Conservation (phyloP, 1,140 invertebrate genomes). For the Cydia strobilella region DNA sequence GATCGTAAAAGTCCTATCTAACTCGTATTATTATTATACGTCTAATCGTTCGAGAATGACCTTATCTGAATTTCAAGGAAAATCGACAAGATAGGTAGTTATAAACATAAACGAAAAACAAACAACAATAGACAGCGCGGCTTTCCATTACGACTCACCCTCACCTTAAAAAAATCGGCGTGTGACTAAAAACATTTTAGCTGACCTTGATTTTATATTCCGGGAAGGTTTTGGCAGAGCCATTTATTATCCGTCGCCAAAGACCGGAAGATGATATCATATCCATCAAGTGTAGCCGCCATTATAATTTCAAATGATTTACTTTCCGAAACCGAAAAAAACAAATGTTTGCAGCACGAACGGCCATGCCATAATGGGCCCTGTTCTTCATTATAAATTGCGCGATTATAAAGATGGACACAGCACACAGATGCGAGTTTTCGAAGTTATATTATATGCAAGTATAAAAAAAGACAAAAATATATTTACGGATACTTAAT, state of each 20-base stretch:
- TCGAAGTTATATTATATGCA: neutral
- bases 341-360: constrained; percentile 39
- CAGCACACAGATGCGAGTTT: neutral
- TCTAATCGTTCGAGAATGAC: neutral
- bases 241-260: constrained; percentile 55
- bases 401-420: constrained; percentile 45
- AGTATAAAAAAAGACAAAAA: too few species aligned
- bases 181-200: constrained; percentile 19
- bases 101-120: neutral
- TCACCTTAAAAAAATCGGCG: constrained; percentile 19
- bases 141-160: constrained; percentile 28
- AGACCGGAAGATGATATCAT: constrained; percentile 39
- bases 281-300: constrained; percentile 59
- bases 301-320: constrained; percentile 59
- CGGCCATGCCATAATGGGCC: constrained; percentile 40
- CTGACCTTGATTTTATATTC: constrained; percentile 31
- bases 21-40: too few species aligned
- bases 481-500: too few species aligned
- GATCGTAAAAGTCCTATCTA: too few species aligned
- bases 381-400: constrained; percentile 52
- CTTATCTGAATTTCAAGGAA: neutral
- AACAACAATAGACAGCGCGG: constrained; percentile 9
- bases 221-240: constrained; percentile 27
- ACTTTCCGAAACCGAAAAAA: constrained; percentile 45
- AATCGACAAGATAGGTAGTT: neutral